Percentiles rank a stretch among this genome's conserved stretches.
Evolutionary conservation across 2,888 invertebrate genomes (phyloP).

Genomic region (Cerceris ruficornis): DNA sequence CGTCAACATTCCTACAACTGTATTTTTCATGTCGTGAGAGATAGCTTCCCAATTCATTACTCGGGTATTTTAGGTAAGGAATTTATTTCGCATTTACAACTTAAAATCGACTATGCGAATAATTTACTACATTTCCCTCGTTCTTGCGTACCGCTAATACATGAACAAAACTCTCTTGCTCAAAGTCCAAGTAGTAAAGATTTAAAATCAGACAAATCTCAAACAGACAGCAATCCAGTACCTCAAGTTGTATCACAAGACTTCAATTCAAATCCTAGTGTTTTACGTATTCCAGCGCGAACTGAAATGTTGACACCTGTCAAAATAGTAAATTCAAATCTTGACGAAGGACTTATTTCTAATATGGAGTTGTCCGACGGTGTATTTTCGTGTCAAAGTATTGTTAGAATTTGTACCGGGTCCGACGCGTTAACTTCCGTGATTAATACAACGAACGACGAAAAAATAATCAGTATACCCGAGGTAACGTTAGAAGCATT

Average conservation of each 20-base stretch:
- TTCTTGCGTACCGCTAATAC: too few relatives aligned
- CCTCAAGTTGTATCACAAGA: too few relatives aligned
- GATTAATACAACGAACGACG: background rate
- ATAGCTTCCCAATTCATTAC: slow-evolving; percentile 4
- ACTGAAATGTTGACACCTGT: too few relatives aligned
- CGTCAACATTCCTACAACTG: background rate
- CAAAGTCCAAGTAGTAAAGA: too few relatives aligned
- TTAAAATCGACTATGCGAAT: slow-evolving; percentile 5
- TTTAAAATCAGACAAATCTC: too few relatives aligned
- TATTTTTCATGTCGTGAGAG: slow-evolving; percentile 7
- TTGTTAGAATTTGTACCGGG: background rate
- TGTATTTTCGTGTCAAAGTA: background rate
- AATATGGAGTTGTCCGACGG: too few relatives aligned
- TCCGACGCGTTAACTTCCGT: slow-evolving; percentile 1
- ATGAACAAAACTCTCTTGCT: too few relatives aligned
- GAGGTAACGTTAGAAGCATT: background rate
- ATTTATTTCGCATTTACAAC: background rate
- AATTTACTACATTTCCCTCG: slow-evolving; percentile 1
- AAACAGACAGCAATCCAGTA: too few relatives aligned
- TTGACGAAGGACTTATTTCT: too few relatives aligned
- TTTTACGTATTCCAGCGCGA: too few relatives aligned
- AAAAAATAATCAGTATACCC: slow-evolving; percentile 1
- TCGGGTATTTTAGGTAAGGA: slow-evolving; percentile 4
- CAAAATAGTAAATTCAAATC: too few relatives aligned
- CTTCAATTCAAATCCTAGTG: too few relatives aligned